phyloP scores from a whole-genome alignment of 2,113 vertebrate species.

The Steatornis caripensis region DNA sequence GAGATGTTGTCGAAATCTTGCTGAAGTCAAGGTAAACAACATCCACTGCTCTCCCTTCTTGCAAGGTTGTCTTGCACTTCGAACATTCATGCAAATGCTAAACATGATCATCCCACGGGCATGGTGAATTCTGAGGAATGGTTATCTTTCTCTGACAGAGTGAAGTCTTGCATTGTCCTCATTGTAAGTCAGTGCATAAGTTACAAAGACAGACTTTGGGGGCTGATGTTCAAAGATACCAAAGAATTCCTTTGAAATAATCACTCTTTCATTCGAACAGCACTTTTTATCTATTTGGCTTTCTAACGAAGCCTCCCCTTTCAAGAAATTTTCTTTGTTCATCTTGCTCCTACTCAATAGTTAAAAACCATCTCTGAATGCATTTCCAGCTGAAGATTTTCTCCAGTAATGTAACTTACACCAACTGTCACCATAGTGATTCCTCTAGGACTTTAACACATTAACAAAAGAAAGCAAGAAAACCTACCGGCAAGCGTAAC shows the following conservation, averaged over 20 bases:
- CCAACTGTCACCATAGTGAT: not conserved
- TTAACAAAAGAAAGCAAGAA: not conserved
- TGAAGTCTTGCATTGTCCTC: not conserved
- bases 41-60: too few species aligned
- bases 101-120: not conserved
- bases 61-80: not conserved
- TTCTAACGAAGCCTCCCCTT: not conserved
- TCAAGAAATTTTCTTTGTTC: not conserved
- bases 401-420: not conserved
- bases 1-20: too few species aligned
- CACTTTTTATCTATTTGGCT: not conserved
- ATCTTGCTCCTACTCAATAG: not conserved
- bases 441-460: not conserved
- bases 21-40: too few species aligned
- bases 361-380: not conserved
- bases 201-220: not conserved
- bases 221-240: not conserved
- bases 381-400: not conserved
- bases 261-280: not conserved
- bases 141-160: not conserved
- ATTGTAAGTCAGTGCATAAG: rapidly evolving
- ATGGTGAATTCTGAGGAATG: not conserved
- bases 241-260: not conserved
- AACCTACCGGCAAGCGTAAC: not conserved
- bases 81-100: not conserved